phyloP scores from a whole-genome alignment of 2,888 invertebrate genomes.

The Brachypalpus laphriformis region DNA sequence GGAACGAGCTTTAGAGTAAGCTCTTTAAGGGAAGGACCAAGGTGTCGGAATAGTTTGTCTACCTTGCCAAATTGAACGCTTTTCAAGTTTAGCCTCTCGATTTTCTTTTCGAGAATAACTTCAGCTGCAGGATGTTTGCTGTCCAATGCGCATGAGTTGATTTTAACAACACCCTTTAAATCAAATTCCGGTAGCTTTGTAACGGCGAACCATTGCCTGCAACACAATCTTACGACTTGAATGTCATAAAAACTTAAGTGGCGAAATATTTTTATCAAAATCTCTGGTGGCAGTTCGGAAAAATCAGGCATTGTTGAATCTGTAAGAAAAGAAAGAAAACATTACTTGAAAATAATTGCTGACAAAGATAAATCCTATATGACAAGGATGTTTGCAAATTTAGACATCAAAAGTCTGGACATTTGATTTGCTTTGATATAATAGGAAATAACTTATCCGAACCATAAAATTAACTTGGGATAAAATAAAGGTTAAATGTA shows the following conservation, averaged over 20 bases:
- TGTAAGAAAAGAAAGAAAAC: conserved; percentile 19
- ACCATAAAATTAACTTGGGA: no score
- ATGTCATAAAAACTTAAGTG: conserved; percentile 78
- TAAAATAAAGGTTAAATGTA: no score
- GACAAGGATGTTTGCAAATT: no score
- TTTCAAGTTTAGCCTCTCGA: conserved; percentile 36
- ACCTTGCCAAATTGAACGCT: conserved; percentile 32
- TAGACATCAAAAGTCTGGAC: no score
- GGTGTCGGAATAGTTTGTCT: conserved; percentile 23
- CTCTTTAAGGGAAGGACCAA: conserved; percentile 30
- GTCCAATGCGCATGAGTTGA: conserved; percentile 26
- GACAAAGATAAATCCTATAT: no score
- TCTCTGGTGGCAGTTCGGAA: conserved; percentile 77
- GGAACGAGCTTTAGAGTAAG: conserved; percentile 42
- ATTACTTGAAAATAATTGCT: background rate
- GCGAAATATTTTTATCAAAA: conserved; percentile 78
- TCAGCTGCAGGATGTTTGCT: conserved; percentile 47
- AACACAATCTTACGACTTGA: conserved; percentile 77
- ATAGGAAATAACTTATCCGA: no score
- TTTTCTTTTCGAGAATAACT: conserved; percentile 9
- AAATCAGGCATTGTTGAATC: conserved; percentile 17
- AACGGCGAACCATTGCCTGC: conserved; percentile 77
- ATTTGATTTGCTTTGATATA: no score
- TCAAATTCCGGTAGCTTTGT: conserved; percentile 76
- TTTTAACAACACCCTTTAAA: conserved; percentile 41